These are phyloP conservation scores for Megaptera novaeangliae DNA, from an alignment of 2,113 vertebrate genomes.

Conservation along the genomic window DNA sequence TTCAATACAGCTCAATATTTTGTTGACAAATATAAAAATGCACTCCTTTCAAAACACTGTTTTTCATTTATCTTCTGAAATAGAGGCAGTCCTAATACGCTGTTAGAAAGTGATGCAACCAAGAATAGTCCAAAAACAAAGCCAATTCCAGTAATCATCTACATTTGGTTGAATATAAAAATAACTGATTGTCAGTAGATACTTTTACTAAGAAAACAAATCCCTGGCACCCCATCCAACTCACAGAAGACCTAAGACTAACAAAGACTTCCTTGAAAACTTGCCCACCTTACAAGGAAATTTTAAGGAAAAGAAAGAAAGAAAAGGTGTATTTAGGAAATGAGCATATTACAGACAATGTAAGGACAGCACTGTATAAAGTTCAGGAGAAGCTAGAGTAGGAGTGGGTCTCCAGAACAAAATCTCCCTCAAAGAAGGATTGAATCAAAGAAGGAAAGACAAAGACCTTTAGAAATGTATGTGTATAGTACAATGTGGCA, in stretches of 20 bases:
- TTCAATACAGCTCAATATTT: neutral
- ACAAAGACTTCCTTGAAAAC: neutral
- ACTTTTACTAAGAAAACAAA: neutral
- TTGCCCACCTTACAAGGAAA: neutral
- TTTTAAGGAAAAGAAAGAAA: neutral
- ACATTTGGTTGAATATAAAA: neutral
- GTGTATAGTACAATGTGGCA: neutral
- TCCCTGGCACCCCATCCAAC: neutral
- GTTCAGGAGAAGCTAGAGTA: neutral
- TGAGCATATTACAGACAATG: neutral
- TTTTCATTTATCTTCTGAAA: neutral
- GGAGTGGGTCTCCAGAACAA: neutral
- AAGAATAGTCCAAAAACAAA: neutral
- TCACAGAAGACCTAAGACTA: neutral
- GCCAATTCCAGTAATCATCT: neutral
- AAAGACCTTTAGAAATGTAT: neutral
- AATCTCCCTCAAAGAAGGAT: neutral
- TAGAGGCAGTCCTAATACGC: neutral
- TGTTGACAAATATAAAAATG: neutral
- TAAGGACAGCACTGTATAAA: neutral
- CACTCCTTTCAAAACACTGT: neutral
- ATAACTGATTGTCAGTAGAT: neutral
- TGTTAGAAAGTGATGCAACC: neutral
- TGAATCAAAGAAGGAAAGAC: neutral
- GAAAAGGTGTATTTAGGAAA: neutral